Conservation (phyloP, 2,113 vertebrate genomes). For the Paratilapia polleni region DNA sequence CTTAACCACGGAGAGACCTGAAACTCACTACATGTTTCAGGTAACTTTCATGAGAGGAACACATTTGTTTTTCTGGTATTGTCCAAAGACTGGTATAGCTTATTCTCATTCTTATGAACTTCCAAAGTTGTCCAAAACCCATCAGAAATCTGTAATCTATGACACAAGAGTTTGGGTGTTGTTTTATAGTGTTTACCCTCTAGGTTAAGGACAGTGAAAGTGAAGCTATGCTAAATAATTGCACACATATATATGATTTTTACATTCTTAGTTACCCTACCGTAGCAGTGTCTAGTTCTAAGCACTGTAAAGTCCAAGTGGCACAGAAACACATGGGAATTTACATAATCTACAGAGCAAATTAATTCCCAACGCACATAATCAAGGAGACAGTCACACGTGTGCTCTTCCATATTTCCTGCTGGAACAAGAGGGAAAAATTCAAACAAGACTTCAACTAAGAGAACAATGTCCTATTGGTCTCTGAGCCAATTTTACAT, state of each 20-base stretch:
- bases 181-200: background rate
- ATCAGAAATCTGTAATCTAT: no score
- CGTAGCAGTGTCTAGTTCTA: background rate
- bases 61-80: background rate
- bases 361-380: slow-evolving; percentile 6
- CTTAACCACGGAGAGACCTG: background rate
- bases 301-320: background rate
- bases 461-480: slow-evolving; percentile 16
- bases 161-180: background rate
- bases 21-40: no score
- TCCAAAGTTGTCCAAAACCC: no score
- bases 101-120: no score
- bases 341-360: slow-evolving; percentile 8
- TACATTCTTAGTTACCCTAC: background rate
- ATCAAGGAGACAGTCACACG: slow-evolving; percentile 1
- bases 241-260: background rate
- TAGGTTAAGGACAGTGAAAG: background rate
- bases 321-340: background rate
- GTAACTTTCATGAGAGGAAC: background rate
- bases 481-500: slow-evolving; percentile 41
- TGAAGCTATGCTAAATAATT: background rate
- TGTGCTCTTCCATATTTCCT: background rate
- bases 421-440: slow-evolving; percentile 11
- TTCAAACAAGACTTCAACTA: background rate
- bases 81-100: no score